Conservation (phyloP, 2,113 vertebrate species). For the Epinephelus cyanopodus region DNA sequence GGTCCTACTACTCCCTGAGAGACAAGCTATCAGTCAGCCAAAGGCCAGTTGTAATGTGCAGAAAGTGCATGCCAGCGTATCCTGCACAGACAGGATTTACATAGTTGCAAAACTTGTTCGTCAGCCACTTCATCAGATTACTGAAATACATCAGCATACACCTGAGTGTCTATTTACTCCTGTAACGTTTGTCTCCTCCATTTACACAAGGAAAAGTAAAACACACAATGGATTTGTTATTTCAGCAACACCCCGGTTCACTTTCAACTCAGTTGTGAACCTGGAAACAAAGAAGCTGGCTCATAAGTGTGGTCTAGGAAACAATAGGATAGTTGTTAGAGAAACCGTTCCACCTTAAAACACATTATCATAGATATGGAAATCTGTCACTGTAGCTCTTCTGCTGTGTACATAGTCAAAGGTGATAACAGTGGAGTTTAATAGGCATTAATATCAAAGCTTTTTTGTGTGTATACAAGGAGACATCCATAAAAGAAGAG, state of each 20-base stretch:
- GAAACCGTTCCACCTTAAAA: neutral
- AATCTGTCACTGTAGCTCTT: no score
- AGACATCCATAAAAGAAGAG: neutral
- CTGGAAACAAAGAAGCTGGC: neutral
- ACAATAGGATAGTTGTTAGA: neutral
- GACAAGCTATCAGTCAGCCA: neutral
- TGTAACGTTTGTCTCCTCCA: neutral
- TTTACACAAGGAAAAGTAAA: neutral
- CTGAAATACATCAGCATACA: conserved; percentile 12
- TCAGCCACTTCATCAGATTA: conserved; percentile 13
- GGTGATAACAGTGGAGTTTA: neutral
- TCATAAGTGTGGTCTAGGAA: no score
- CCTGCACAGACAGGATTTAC: conserved; percentile 35
- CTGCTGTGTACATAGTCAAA: neutral
- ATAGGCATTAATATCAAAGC: neutral
- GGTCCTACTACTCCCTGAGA: no score
- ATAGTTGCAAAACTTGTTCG: conserved; percentile 49
- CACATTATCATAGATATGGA: neutral
- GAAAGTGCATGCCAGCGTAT: neutral
- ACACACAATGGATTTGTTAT: neutral
- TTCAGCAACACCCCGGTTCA: neutral
- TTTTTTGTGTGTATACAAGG: neutral
- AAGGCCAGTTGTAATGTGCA: neutral
- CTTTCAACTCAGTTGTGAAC: neutral
- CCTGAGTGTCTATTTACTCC: neutral